These are phyloP conservation scores for Tupaia tana DNA, from an alignment of 2,113 vertebrate species.

Conservation along the genomic window DNA sequence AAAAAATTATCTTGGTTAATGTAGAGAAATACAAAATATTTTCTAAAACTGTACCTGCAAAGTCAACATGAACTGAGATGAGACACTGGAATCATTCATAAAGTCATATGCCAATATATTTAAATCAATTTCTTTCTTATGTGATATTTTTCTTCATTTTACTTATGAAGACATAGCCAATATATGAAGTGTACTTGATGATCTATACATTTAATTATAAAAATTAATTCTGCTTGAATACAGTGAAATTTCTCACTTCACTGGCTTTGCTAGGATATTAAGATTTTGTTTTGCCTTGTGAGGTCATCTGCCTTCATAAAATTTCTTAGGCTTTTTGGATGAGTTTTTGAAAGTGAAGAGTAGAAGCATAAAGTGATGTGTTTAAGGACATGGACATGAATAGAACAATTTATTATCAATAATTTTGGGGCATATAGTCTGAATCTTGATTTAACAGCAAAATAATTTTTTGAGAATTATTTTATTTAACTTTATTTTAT, in stretches of 20 bases:
- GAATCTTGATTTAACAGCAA: neutral
- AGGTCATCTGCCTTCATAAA: neutral
- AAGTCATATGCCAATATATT: neutral
- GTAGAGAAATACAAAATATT: neutral
- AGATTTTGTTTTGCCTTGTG: neutral
- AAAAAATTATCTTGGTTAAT: slow-evolving; percentile 21
- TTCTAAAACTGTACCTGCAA: slow-evolving; percentile 25
- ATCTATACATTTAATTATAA: neutral
- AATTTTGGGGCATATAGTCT: neutral
- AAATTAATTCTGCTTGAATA: neutral
- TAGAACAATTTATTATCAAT: neutral
- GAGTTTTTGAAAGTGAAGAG: neutral
- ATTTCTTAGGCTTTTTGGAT: neutral
- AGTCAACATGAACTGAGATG: neutral
- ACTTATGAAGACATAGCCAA: neutral
- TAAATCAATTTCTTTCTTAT: neutral
- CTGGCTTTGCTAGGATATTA: neutral
- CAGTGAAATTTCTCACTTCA: neutral
- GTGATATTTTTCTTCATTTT: neutral
- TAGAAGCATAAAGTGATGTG: neutral
- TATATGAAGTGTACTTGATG: neutral
- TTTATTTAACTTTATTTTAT: too few relatives aligned
- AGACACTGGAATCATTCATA: neutral
- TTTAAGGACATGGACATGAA: neutral
- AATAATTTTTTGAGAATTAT: neutral